Base-by-base conservation (phyloP, 2,888 invertebrate species). In the Cylindroiulus punctatus region DNA sequence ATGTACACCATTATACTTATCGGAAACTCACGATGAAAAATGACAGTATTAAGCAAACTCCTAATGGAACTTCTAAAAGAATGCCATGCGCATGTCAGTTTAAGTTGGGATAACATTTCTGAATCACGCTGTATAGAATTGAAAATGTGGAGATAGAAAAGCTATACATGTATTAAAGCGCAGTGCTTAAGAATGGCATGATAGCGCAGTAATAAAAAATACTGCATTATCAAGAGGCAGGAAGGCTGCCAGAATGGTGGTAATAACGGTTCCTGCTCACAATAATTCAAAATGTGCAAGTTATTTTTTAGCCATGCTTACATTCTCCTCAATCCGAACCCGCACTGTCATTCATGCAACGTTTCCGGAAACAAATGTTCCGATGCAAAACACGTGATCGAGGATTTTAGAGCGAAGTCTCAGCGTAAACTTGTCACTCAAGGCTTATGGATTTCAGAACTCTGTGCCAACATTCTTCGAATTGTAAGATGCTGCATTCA, bases 401-500 rank as follows among this genome's bases (percentile, higher is more conserved):
- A 76, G 4, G 30, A 76, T 22, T 22, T 76, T 14, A 30, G 76
- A 76, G 76, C 30, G 14, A 76, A 76, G 2, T 30, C 30, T 30
- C 1, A 1, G 65, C 26, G 76, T 22, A 57, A 19, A 57, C 57
- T 57, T 57, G 57, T 76, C 76, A 30, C 76, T 76, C 30, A 26
- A 30, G 76, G 76, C 30, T 76, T 30, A 17, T 76, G 30, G 57
- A 57, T 57, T 57, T 22, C 22, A 22, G n/a, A 19, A 17, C 5
- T 57, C 4, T 14, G 76, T 76, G 76, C 76, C 76, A 76, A 76
- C 76, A 76, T 76, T 76, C 4, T 30, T 76, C 76, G 17, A 76
- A 76, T 76, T 76, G 2, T 26, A 30, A 30, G 76, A 76, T 76
- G 76, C 26, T 76, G 76, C 76, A 30, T 76, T 76, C 76, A 1